Base-by-base conservation (phyloP, 1,140 invertebrate genomes). In the Arion vulgaris region DNA sequence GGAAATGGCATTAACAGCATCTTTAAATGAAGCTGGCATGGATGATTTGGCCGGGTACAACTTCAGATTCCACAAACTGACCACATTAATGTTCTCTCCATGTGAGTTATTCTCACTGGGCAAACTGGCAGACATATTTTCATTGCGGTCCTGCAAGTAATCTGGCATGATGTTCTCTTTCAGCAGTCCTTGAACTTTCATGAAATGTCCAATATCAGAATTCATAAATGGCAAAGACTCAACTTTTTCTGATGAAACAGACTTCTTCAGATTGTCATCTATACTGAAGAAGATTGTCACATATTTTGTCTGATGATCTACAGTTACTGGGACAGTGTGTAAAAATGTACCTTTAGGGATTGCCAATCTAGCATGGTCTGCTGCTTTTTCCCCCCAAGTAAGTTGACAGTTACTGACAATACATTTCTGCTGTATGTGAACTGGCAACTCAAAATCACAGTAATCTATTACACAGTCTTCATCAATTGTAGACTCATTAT, bases 401-500 rank as follows among this genome's bases (percentile, higher is more conserved):
- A 81, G 83, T 51, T 89, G 82, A 84, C 92, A 93, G 82, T 92
- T 92, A 77, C 92, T 93, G 36, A 93, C 32, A 62, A 93, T 92
- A 51, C 87, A 89, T 72, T 90, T 88, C n/a, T 86, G 75, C 28
- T 87, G 86, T 75, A 93, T 82, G 17, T 86, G 69, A 1, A 93
- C 57, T 28, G 88, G 85, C 26, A 88, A 57, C 26, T 86, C 83
- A 84, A 93, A 91, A 49, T 91, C 75, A 83, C 93, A 93, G 79
- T 89, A 93, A 83, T 93, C 93, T 11, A 93, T 71, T 0, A 93
- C 85, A 23, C 88, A 74, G 7, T 85, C 85, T 0, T 69, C 4
- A 9, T 84, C 73, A 32, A 91, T 82, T 19, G 34, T 80, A 13
- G 87, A 89, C 7, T 75, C 39, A 9, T n/a, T 13, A 0, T 84